A percentile compares a stretch with the other conserved stretches of the same genome.
Conservation (phyloP, 1,140 invertebrate genomes). For the Microplitis demolitor region DNA sequence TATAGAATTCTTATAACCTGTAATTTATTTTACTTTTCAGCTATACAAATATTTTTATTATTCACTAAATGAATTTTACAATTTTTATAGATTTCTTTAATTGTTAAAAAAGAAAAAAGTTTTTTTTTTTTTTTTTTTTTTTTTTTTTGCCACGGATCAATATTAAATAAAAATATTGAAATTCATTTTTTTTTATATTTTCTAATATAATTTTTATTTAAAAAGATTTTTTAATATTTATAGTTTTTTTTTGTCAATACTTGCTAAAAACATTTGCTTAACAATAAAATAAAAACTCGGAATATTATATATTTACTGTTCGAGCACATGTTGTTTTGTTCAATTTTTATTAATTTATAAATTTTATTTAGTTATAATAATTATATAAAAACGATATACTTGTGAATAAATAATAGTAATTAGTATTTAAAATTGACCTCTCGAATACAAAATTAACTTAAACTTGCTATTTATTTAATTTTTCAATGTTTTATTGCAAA, state of each 20-base stretch:
- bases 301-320: background rate
- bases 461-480: background rate
- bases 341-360: background rate
- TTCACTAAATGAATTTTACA: conserved; percentile 3
- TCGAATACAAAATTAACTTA: conserved; percentile 34
- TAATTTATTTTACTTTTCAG: background rate
- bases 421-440: conserved; percentile 25
- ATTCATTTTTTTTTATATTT: too few relatives aligned
- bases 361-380: conserved; percentile 27
- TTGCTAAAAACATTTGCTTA: too few relatives aligned
- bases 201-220: too few relatives aligned
- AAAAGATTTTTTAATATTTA: too few relatives aligned
- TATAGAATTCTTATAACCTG: background rate
- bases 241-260: too few relatives aligned
- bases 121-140: background rate
- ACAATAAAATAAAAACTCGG: too few relatives aligned
- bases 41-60: background rate
- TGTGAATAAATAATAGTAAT: background rate
- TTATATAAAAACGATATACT: conserved; percentile 17
- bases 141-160: too few relatives aligned
- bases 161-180: too few relatives aligned
- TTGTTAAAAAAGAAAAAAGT: background rate
- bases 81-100: background rate
- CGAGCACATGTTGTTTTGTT: background rate
- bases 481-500: background rate